Evolutionary conservation across 2,888 invertebrate genomes (phyloP).

Genomic region (Tyria jacobaeae): DNA sequence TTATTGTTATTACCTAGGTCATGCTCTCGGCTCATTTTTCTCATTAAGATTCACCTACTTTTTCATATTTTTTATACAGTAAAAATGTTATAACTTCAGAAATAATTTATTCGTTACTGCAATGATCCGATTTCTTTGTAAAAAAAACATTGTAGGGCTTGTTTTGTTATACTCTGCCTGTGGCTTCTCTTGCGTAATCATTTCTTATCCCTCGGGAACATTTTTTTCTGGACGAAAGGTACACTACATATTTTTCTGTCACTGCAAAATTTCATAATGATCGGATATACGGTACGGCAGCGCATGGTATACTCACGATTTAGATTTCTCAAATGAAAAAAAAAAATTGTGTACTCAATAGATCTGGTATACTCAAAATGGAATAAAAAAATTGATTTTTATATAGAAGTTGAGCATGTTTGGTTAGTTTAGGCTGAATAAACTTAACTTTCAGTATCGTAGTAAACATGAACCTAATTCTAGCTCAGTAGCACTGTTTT

Average conservation of each 20-base stretch:
- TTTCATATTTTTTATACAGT: constrained; percentile 20
- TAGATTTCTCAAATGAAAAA: too few species aligned
- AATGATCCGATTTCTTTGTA: neutral
- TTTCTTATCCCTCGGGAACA: too few species aligned
- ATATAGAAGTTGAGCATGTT: constrained; percentile 30
- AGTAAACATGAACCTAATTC: constrained; percentile 35
- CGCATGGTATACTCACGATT: too few species aligned
- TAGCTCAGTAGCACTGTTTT: constrained; percentile 27
- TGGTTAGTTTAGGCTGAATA: constrained; percentile 41
- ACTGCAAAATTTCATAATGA: too few species aligned
- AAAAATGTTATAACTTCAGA: constrained; percentile 11
- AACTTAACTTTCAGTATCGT: constrained; percentile 27
- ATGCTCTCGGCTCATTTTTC: constrained; percentile 25
- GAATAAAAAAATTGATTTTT: too few species aligned
- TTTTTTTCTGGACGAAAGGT: too few species aligned
- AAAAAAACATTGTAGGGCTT: constrained; percentile 13
- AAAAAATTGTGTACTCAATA: too few species aligned
- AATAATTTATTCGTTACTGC: neutral
- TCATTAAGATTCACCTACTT: constrained; percentile 31
- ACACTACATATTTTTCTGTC: too few species aligned
- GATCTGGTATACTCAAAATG: too few species aligned
- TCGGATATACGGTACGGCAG: too few species aligned
- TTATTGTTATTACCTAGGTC: constrained; percentile 39
- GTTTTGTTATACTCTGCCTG: constrained; percentile 21
- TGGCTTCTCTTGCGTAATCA: too few species aligned